These are phyloP conservation scores for Hirtodrosophila alboralis DNA, from an alignment of 2,888 invertebrate genomes.

Conservation along the genomic window DNA sequence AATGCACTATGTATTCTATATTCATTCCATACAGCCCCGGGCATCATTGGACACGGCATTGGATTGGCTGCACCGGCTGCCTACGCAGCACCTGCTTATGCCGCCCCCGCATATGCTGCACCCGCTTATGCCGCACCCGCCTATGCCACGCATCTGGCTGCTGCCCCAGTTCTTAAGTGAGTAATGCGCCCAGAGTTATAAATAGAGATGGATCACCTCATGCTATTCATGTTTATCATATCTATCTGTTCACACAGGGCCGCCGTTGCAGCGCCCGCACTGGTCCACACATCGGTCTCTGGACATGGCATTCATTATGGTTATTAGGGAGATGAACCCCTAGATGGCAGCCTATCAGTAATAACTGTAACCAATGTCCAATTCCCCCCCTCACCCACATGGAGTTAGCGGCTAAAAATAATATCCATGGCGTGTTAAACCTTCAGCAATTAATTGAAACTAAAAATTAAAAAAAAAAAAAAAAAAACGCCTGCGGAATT, in stretches of 20 bases:
- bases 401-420: conserved; percentile 47
- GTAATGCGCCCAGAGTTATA: conserved; percentile 48
- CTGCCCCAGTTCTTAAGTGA: conserved; percentile 82
- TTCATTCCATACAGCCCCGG: conserved; percentile 56
- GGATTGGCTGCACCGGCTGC: conserved; percentile 60
- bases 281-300: conserved; percentile 83
- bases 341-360: conserved; percentile 3
- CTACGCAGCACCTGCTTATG: conserved; percentile 48
- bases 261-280: conserved; percentile 82
- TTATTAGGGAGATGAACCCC: too few species aligned
- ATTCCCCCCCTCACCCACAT: conserved; percentile 3
- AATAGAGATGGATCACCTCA: conserved; percentile 47
- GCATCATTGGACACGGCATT: conserved; percentile 75
- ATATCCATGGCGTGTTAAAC: conserved; percentile 40
- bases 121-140: conserved; percentile 61
- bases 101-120: conserved; percentile 44
- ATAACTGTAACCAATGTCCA: background rate
- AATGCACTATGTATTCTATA: conserved; percentile 26
- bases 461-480: conserved; percentile 20
- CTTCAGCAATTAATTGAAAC: conserved; percentile 45
- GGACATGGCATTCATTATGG: conserved; percentile 84
- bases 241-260: conserved; percentile 58
- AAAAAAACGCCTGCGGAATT: conserved; percentile 10
- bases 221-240: background rate
- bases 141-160: conserved; percentile 77